Conservation (phyloP, 2,797 vertebrate species). For the Chiloscyllium punctatum region DNA sequence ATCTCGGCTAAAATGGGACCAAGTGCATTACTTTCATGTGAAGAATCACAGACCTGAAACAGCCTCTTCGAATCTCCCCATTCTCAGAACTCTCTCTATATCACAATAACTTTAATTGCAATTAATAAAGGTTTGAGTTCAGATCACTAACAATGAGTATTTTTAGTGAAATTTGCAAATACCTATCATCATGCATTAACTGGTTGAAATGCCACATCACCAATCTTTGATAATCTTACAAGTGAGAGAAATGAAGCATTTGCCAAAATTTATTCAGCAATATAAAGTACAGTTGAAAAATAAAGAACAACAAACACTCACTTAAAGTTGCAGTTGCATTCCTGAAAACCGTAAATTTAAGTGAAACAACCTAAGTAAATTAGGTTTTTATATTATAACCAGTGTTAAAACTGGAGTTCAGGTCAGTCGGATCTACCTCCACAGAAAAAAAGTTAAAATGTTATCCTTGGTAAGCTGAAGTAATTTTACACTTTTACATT, state of each 20-base stretch:
- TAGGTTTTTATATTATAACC: too few relatives aligned
- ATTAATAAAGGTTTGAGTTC: neutral
- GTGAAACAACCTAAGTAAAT: too few relatives aligned
- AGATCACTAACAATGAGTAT: neutral
- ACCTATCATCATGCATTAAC: neutral
- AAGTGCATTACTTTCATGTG: neutral
- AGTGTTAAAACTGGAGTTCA: too few relatives aligned
- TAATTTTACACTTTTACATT: too few relatives aligned
- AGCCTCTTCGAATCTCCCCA: neutral
- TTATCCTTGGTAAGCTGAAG: too few relatives aligned
- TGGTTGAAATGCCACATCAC: neutral
- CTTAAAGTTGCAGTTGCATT: too few relatives aligned
- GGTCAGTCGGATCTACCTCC: too few relatives aligned
- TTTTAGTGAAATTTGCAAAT: neutral
- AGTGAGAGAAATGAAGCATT: neutral
- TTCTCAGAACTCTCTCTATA: neutral
- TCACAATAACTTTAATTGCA: neutral
- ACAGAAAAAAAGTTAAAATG: too few relatives aligned
- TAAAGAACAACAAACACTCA: neutral
- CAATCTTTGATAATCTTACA: neutral
- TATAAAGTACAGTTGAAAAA: neutral
- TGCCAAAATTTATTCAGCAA: neutral
- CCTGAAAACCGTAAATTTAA: too few relatives aligned
- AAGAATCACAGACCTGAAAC: neutral
- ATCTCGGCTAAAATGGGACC: neutral